Percentiles rank a stretch among this genome's conserved stretches.
Conservation (phyloP, 2,113 vertebrate genomes). For the Sander vitreus region DNA sequence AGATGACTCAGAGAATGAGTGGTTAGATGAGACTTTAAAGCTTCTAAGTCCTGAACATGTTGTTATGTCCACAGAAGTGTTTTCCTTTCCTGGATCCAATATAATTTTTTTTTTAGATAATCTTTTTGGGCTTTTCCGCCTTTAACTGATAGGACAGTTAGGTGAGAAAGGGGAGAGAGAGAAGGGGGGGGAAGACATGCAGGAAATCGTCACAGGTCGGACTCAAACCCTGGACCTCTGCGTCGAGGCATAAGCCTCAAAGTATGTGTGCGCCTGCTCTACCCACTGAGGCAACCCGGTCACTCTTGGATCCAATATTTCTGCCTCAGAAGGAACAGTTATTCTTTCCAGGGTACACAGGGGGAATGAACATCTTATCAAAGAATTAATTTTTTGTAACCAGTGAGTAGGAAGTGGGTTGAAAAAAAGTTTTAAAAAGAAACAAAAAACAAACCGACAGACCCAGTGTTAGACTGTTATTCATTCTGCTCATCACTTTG, state of each 20-base stretch:
- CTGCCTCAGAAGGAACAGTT: not conserved
- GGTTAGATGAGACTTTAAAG: constrained; percentile 28
- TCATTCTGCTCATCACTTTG: not conserved
- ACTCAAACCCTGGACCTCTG: too few relatives aligned
- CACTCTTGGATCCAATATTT: not conserved
- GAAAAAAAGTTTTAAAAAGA: not conserved
- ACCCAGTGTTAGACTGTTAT: not conserved
- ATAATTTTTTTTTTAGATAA: too few relatives aligned
- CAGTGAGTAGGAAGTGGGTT: not conserved
- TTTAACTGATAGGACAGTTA: too few relatives aligned
- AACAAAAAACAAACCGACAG: too few relatives aligned
- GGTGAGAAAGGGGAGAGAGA: too few relatives aligned
- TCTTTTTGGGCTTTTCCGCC: too few relatives aligned
- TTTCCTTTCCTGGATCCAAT: not conserved
- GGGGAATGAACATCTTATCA: not conserved
- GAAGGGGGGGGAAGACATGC: too few relatives aligned
- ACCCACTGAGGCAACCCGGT: too few relatives aligned
- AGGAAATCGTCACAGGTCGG: too few relatives aligned
- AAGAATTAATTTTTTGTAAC: not conserved
- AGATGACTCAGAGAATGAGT: constrained; percentile 12
- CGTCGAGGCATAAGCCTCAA: too few relatives aligned
- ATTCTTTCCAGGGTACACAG: not conserved
- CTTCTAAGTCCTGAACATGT: constrained; percentile 20
- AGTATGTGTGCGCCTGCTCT: too few relatives aligned
- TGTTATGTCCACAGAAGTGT: not conserved